Conservation (phyloP, 2,888 invertebrate genomes). For the Abscondita cerata region DNA sequence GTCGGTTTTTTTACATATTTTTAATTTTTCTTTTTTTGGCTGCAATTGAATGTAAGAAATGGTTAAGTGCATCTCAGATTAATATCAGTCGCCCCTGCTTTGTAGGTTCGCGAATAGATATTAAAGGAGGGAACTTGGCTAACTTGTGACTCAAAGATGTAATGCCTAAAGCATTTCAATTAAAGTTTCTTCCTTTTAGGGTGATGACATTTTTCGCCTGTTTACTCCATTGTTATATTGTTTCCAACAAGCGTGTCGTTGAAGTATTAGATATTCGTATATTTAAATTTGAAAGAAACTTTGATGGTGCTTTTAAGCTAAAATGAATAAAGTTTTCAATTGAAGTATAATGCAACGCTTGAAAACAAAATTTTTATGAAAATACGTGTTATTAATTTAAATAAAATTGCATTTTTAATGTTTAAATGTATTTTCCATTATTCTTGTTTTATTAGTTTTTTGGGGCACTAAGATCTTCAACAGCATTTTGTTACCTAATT, state of each 20-base stretch:
- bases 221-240: conserved; percentile 38
- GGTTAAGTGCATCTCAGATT: conserved; percentile 7
- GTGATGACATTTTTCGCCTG: conserved; percentile 47
- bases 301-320: neutral
- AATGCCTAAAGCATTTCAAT: conserved; percentile 52
- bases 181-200: conserved; percentile 49
- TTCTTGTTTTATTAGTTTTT: no score
- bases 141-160: conserved; percentile 49
- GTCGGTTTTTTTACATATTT: conserved; percentile 4
- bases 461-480: no score
- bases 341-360: no score
- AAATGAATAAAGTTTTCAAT: no score
- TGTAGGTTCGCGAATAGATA: conserved; percentile 28
- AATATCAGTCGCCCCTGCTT: conserved; percentile 20
- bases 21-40: conserved; percentile 3
- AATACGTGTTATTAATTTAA: no score
- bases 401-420: no score
- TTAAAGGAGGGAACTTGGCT: conserved; percentile 33
- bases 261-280: conserved; percentile 11
- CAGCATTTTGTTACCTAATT: no score
- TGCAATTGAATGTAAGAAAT: neutral
- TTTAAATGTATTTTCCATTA: no score
- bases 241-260: conserved; percentile 17
- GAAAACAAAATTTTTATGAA: no score
- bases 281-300: conserved; percentile 2